These are phyloP conservation scores for Mamestra brassicae DNA, from an alignment of 2,888 invertebrate species.

Conservation along the genomic window DNA sequence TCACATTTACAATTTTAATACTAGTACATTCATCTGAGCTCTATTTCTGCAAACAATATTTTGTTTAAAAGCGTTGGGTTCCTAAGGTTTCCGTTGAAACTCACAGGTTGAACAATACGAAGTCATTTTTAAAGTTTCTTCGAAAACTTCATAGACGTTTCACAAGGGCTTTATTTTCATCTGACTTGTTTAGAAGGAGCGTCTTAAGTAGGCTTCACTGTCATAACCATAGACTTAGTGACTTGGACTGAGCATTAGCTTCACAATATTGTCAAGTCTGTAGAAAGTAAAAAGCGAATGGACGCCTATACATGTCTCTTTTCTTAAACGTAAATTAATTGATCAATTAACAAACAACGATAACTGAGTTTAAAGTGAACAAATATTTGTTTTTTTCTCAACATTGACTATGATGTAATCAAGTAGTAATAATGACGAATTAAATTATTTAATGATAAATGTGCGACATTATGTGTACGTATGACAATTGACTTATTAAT, in stretches of 20 bases:
- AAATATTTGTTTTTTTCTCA: too few relatives aligned
- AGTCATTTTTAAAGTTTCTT: conserved; percentile 11
- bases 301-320: too few relatives aligned
- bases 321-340: too few relatives aligned
- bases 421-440: too few relatives aligned
- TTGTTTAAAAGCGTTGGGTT: not conserved
- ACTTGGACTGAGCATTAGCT: not conserved
- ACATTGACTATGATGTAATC: too few relatives aligned
- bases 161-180: not conserved
- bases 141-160: conserved; percentile 22
- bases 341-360: too few relatives aligned
- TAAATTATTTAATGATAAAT: too few relatives aligned
- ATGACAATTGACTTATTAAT: too few relatives aligned
- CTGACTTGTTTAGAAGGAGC: not conserved
- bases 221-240: not conserved
- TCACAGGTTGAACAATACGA: conserved; percentile 23
- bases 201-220: conserved; percentile 6
- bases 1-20: not conserved
- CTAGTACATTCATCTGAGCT: not conserved
- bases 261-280: too few relatives aligned
- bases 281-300: too few relatives aligned
- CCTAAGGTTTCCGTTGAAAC: conserved; percentile 22
- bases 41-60: conserved; percentile 16
- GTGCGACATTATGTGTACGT: too few relatives aligned
- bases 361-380: too few relatives aligned